These are phyloP conservation scores for Oxycera nigricornis DNA, from an alignment of 2,888 invertebrate genomes.

Conservation along the genomic window DNA sequence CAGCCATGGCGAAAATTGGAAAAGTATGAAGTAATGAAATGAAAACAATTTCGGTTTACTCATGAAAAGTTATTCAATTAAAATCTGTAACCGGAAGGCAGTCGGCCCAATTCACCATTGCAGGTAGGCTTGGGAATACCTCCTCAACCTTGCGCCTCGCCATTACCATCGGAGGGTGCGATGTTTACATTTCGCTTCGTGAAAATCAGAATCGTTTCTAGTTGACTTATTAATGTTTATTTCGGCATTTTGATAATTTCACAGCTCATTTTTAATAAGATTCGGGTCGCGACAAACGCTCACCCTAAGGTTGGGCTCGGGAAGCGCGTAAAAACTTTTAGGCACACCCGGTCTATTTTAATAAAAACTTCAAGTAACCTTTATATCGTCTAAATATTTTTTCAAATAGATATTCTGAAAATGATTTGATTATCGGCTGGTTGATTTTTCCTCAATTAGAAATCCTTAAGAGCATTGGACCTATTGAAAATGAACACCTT, in stretches of 20 bases:
- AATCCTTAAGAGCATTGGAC: too few relatives aligned
- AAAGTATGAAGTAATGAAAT: slow-evolving; percentile 38
- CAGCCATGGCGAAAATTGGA: slow-evolving; percentile 22
- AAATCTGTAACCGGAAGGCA: slow-evolving; percentile 40
- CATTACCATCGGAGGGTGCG: slow-evolving; percentile 5
- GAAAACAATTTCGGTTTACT: slow-evolving; percentile 41
- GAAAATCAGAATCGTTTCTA: not conserved
- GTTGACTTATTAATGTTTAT: slow-evolving; percentile 14
- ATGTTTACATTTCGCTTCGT: not conserved
- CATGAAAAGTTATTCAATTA: slow-evolving; percentile 40
- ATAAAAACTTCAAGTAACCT: not conserved
- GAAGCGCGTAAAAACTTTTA: slow-evolving; percentile 9
- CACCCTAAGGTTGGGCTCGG: not conserved
- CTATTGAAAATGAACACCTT: too few relatives aligned
- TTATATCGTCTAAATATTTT: slow-evolving; percentile 18
- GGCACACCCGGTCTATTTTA: not conserved
- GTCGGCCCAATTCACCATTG: slow-evolving; percentile 19
- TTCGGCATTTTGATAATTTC: slow-evolving; percentile 28
- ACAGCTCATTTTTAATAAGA: slow-evolving; percentile 29
- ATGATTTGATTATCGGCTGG: too few relatives aligned
- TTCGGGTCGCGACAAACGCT: not conserved
- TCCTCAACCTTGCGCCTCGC: not conserved
- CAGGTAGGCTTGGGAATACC: slow-evolving; percentile 2
- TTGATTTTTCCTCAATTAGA: too few relatives aligned
- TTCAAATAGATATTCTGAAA: not conserved